Evolutionary conservation across 2,888 invertebrate species (phyloP).

Genomic region (Cryptops parisi): DNA sequence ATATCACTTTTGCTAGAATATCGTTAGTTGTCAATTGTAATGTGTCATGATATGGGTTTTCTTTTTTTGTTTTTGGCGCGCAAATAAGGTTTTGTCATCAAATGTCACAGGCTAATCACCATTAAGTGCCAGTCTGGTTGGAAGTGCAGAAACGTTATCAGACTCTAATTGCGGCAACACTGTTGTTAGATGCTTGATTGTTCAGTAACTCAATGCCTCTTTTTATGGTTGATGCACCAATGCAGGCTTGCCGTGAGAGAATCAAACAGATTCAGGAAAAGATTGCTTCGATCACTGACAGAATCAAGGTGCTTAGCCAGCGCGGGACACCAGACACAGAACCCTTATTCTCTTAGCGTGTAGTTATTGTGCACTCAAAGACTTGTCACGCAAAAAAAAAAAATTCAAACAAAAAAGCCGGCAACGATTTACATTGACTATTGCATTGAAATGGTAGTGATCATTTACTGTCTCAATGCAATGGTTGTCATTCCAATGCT

Average conservation of each 20-base stretch:
- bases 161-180: slow-evolving; percentile 1
- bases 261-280: slow-evolving; percentile 74
- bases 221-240: slow-evolving; percentile 19
- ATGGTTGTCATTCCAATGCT: slow-evolving; percentile 4
- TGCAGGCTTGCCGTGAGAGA: slow-evolving; percentile 66
- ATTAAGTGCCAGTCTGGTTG: too few species aligned
- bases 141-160: too few species aligned
- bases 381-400: slow-evolving; percentile 1
- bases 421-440: background rate
- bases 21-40: too few species aligned
- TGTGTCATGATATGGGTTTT: too few species aligned
- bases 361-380: background rate
- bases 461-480: slow-evolving; percentile 12
- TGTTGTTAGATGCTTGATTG: background rate
- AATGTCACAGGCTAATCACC: too few species aligned
- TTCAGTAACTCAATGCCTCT: slow-evolving; percentile 14
- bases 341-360: slow-evolving; percentile 48
- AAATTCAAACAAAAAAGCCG: background rate
- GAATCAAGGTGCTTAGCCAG: slow-evolving; percentile 72
- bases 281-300: slow-evolving; percentile 72
- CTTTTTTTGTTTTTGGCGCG: too few species aligned
- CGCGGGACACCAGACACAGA: slow-evolving; percentile 59
- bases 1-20: too few species aligned
- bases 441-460: slow-evolving; percentile 10
- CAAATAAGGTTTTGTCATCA: background rate